Base-by-base conservation (phyloP, 2,113 vertebrate species). In the Falco punctatus region DNA sequence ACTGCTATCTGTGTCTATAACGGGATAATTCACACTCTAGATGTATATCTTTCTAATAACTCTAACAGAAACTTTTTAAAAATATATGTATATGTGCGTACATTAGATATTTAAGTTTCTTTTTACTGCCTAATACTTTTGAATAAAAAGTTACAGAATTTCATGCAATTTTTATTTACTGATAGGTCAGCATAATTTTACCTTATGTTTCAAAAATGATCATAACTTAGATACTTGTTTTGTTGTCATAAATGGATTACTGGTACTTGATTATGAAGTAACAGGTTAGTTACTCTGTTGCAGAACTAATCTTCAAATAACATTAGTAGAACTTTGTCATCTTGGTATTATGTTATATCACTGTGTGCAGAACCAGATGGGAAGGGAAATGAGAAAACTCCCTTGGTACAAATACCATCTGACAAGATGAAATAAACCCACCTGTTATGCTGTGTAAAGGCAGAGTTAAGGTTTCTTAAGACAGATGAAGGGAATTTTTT, bases 401-500 rank as follows among this genome's bases (percentile, higher is more conserved):
- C 66, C 94, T 87, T 71, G 88, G 59, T 94, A 94, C 66, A 97
- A 93, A 95, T 96, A 23, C 57, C 81, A 86, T 94, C 72, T 95
- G 86, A 96, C 21, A 77, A 93, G 46, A 89, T 91, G 78, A 92
- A 97, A 96, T 93, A 94, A 94, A 97, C 19, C 24, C 89, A 97
- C 78, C 69, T 94, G 86, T 85, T 96, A 85, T 67, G 33, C 23
- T 75, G n/a, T 69, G 28, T 30, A 89, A 42, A 88, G 83, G n/a
- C 54, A 94, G 32, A 80, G 58, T 75, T 92, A 86, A 92, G 32
- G 11, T 27, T 91, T 94, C 84, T 83, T 84, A 88, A 81, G 48
- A 80, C 8, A 92, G 40, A 79, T 64, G 2, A 94, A 90, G 8
- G 42, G 11, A 38, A 38, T 18, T 77, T 88, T 62, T 66, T 35